A percentile compares a stretch with the other conserved stretches of the same genome.
phyloP scores from a whole-genome alignment of 2,888 invertebrate genomes.

The Ophion slaviceki region DNA sequence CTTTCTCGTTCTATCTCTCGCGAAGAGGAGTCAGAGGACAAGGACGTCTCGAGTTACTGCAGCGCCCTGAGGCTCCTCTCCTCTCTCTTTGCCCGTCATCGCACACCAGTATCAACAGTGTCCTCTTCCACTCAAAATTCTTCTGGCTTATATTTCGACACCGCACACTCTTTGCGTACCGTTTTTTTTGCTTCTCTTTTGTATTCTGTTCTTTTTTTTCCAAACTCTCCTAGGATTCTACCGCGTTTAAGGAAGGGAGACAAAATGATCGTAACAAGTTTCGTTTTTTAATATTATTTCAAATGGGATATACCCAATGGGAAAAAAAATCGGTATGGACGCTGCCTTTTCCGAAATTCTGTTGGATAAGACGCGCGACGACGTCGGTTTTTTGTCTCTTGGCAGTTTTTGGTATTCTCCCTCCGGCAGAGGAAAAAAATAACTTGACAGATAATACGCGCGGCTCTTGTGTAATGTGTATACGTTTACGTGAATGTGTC shows the following conservation, averaged over 20 bases:
- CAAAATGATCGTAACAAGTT: neutral
- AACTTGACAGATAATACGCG: constrained; percentile 6
- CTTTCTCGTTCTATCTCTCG: constrained; percentile 28
- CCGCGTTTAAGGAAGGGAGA: neutral
- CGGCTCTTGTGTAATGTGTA: too few relatives aligned
- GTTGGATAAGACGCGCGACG: too few relatives aligned
- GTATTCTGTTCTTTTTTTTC: neutral
- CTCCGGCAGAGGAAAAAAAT: neutral
- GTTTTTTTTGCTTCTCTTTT: neutral
- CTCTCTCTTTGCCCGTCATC: constrained; percentile 10
- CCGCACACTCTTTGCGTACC: neutral
- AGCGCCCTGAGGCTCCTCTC: constrained; percentile 54
- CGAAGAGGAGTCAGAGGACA: constrained; percentile 53
- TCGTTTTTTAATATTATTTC: neutral
- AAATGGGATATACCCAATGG: neutral
- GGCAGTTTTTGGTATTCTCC: neutral
- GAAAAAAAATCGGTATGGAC: too few relatives aligned
- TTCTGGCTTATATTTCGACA: constrained; percentile 2
- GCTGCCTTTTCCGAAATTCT: too few relatives aligned
- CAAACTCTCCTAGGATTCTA: neutral
- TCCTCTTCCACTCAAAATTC: constrained; percentile 30
- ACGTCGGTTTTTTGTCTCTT: too few relatives aligned
- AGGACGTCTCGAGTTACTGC: constrained; percentile 64
- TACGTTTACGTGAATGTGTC: constrained; percentile 6
- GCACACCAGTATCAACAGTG: constrained; percentile 19